Evolutionary conservation across 2,888 invertebrate genomes (phyloP).

Genomic region (Catocala sponsa): DNA sequence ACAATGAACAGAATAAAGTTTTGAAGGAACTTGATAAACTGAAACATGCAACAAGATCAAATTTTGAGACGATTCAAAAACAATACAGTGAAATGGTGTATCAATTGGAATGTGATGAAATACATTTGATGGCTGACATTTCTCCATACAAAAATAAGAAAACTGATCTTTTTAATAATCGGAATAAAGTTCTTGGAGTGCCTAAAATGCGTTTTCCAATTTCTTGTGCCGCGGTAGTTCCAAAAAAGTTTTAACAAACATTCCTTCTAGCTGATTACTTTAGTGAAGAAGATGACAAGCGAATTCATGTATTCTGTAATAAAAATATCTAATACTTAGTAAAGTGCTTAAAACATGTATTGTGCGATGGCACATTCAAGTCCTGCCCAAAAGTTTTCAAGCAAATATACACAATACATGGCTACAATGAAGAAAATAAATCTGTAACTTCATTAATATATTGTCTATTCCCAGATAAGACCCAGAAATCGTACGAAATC

Average conservation of each 20-base stretch:
- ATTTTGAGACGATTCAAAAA: slow-evolving; percentile 16
- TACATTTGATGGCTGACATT: slow-evolving; percentile 17
- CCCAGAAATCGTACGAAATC: background rate
- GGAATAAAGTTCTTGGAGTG: slow-evolving; percentile 11
- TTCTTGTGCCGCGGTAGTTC: background rate
- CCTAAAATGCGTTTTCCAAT: slow-evolving; percentile 7
- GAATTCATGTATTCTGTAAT: slow-evolving; percentile 1
- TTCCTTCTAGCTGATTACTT: slow-evolving; percentile 6
- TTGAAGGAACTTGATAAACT: slow-evolving; percentile 17
- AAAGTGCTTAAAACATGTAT: background rate
- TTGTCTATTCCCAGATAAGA: background rate
- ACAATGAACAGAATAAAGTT: slow-evolving; percentile 18
- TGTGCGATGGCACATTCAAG: slow-evolving; percentile 1
- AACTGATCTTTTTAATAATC: slow-evolving; percentile 12
- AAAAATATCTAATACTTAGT: background rate
- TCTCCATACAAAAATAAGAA: slow-evolving; percentile 15
- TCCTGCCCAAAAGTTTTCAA: background rate
- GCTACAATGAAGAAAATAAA: background rate
- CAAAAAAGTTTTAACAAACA: slow-evolving; percentile 1
- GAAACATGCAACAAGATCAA: slow-evolving; percentile 15
- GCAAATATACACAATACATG: slow-evolving; percentile 2
- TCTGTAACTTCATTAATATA: slow-evolving; percentile 1
- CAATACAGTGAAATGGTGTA: slow-evolving; percentile 11
- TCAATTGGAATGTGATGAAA: slow-evolving; percentile 12
- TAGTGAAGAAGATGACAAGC: background rate